Conservation (phyloP, 2,888 invertebrate species). For the Resseliella maxima region DNA sequence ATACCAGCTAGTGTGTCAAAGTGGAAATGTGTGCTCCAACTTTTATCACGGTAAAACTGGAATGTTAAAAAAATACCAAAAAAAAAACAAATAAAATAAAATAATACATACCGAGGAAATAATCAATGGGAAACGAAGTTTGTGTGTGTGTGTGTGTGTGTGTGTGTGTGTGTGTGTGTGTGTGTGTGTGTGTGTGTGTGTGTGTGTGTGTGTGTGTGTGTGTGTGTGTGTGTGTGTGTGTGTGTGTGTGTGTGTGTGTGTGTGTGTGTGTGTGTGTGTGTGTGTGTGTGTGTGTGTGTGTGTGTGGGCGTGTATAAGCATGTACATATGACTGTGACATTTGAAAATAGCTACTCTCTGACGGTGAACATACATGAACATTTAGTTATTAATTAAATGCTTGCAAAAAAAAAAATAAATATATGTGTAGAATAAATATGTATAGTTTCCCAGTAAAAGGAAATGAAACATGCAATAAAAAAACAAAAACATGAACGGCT, state of each 20-base stretch:
- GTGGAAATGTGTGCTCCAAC: neutral
- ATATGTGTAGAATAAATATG: neutral
- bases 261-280: too few species aligned
- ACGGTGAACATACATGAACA: neutral
- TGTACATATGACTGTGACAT: slow-evolving; percentile 1
- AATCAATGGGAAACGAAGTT: neutral
- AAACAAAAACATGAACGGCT: neutral
- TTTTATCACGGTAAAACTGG: neutral
- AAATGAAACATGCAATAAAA: neutral
- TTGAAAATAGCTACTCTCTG: neutral
- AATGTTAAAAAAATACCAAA: too few species aligned
- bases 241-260: too few species aligned
- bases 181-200: too few species aligned
- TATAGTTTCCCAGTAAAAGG: neutral
- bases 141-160: too few species aligned
- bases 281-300: too few species aligned
- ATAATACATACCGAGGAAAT: neutral
- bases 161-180: too few species aligned
- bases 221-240: too few species aligned
- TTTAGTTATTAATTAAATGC: slow-evolving; percentile 1
- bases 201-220: too few species aligned
- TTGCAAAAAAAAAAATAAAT: neutral
- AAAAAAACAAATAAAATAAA: too few species aligned
- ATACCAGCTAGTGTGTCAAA: neutral
- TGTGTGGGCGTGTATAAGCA: too few species aligned